These are phyloP conservation scores for Anabas testudineus DNA, from an alignment of 2,797 vertebrate genomes.

Conservation along the genomic window DNA sequence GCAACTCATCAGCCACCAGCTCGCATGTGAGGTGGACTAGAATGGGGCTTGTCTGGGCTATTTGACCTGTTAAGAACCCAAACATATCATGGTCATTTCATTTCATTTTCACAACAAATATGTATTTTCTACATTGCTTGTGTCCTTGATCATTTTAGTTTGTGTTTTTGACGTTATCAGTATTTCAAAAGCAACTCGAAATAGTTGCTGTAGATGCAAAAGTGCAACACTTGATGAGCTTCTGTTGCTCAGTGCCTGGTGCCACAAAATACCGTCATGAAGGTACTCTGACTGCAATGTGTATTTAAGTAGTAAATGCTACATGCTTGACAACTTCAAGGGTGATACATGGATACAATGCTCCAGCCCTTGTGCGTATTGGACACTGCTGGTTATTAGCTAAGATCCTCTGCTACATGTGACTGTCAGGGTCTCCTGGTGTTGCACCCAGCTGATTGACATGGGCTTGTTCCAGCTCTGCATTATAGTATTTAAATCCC, in stretches of 20 bases:
- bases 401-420: neutral
- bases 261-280: neutral
- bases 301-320: neutral
- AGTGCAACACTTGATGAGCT: constrained; percentile 40
- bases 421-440: constrained; percentile 23
- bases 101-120: constrained; percentile 17
- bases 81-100: neutral
- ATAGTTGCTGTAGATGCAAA: constrained; percentile 16
- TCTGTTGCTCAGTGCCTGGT: constrained; percentile 23
- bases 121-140: constrained; percentile 18
- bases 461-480: constrained; percentile 53
- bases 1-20: constrained; percentile 56
- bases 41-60: neutral
- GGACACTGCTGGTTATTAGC: neutral
- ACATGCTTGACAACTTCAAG: neutral
- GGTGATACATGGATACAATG: constrained; percentile 1
- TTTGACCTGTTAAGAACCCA: neutral
- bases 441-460: constrained; percentile 18
- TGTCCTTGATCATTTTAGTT: constrained; percentile 20
- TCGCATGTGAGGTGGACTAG: constrained; percentile 22
- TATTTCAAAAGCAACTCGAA: constrained; percentile 26
- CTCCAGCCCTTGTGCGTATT: neutral
- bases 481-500: neutral
- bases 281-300: neutral
- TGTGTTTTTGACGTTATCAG: constrained; percentile 20